Evolutionary conservation across 2,888 invertebrate genomes (phyloP), one percentile per base, ranked within the genome.

Genomic region (Hecatera dysodea): DNA sequence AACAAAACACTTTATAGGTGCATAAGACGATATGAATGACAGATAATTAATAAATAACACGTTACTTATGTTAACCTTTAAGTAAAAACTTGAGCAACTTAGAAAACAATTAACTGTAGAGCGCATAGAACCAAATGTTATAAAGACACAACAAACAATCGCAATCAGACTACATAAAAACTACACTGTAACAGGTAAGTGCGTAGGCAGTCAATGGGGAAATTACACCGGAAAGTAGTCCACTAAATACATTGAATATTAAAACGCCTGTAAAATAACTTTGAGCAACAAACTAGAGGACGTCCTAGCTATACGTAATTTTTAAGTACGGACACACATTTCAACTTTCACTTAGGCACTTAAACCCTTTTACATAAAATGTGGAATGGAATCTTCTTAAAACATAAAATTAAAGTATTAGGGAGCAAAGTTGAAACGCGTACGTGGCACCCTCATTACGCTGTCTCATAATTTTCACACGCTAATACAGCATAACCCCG

Each of bases 391-490:
- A 85, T 87, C 81, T 85, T 82, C 76, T 74, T 75, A 71, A 76
- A 81, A 72, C 85, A 86, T 86, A 87, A 88, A 89, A 87, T 87
- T 86, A 85, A 86, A 86, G 81, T 85, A 86, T 87, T 85, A 87
- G 80, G 70, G 85, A 72, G 84, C 80, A 82, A 86, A 86, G 83
- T 86, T 86, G 80, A 80, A 82, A 81, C 76, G 80, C 73, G 83
- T 78, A 75, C 75, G 79, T 82, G 75, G 72, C 75, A 80, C 84
- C 86, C 87, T 87, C 87, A 87, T 91, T 90, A 90, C 74, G 73
- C 76, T 85, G 87, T 81, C 90, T 83, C 90, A 88, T 91, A 92
- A 90, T 90, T 92, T 90, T 75, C 78, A 83, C 84, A 72, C 85
- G 81, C 86, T 90, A 90, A 90, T 90, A 88, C 88, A 81, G 77